A percentile compares a stretch with the other conserved stretches of the same genome.
Evolutionary conservation across 2,888 invertebrate genomes (phyloP).

Genomic region (Archips crataeganus): DNA sequence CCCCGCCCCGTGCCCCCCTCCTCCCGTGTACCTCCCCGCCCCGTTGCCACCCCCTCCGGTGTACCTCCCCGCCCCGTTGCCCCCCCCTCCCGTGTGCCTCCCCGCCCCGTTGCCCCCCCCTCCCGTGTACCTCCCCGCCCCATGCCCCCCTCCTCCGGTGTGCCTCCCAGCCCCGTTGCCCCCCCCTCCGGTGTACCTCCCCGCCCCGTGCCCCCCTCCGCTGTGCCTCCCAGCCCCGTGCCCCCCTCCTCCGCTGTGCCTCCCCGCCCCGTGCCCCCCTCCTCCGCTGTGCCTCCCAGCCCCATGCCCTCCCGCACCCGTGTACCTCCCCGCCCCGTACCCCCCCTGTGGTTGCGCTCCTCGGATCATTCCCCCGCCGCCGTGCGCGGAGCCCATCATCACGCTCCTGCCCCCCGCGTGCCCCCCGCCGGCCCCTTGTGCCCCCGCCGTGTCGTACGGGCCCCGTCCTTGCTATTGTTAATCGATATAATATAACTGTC

Average conservation of each 20-base stretch:
- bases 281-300: background rate
- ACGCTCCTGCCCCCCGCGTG: conserved; percentile 33
- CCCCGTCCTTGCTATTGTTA: conserved; percentile 12
- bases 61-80: too few species aligned
- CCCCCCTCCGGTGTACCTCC: too few species aligned
- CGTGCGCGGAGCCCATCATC: too few species aligned
- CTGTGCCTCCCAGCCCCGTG: too few species aligned
- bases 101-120: conserved; percentile 43
- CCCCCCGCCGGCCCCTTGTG: conserved; percentile 32
- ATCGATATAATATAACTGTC: background rate
- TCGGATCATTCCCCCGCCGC: too few species aligned
- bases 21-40: conserved; percentile 39
- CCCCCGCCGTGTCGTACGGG: conserved; percentile 22
- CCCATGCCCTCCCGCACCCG: background rate
- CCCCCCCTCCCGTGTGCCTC: conserved; percentile 22
- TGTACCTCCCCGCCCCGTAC: conserved; percentile 41
- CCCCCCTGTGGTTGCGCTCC: too few species aligned
- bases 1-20: background rate
- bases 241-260: conserved; percentile 25
- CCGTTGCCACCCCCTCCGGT: background rate
- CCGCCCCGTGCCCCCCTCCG: too few species aligned
- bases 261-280: conserved; percentile 22
- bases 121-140: too few species aligned
- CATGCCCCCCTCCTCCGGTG: too few species aligned
- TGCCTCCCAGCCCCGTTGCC: too few species aligned